Evolutionary conservation across 2,888 invertebrate genomes (phyloP).

Genomic region (Melinaea menophilus): DNA sequence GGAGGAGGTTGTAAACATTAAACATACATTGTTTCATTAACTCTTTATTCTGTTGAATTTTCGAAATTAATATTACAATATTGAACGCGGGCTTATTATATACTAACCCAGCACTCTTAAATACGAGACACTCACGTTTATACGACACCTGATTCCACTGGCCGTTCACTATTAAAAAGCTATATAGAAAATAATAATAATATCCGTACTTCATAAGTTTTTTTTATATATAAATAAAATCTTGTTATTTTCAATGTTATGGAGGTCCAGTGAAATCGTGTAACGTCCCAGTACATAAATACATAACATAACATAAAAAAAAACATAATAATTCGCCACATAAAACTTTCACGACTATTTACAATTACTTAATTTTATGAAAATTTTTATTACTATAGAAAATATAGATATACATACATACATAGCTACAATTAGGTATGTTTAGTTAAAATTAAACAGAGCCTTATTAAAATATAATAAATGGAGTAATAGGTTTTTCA

Average conservation of each 20-base stretch:
- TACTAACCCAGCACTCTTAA: conserved; percentile 77
- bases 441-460: conserved; percentile 63
- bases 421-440: conserved; percentile 62
- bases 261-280: conserved; percentile 47
- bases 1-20: conserved; percentile 19
- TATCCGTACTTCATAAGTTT: conserved; percentile 7
- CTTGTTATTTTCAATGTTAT: conserved; percentile 37
- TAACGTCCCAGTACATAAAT: conserved; percentile 68
- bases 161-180: conserved; percentile 43
- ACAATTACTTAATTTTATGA: conserved; percentile 69
- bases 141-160: conserved; percentile 49
- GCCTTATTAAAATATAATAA: conserved; percentile 23
- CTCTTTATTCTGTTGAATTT: conserved; percentile 78
- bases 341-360: conserved; percentile 75
- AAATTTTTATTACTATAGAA: conserved; percentile 68
- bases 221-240: not conserved
- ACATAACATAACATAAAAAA: conserved; percentile 67
- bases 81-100: conserved; percentile 77
- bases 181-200: not conserved
- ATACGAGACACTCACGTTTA: conserved; percentile 73
- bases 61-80: conserved; percentile 78
- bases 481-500: conserved; percentile 22
- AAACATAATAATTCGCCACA: conserved; percentile 72
- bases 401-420: conserved; percentile 75
- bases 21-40: conserved; percentile 62